These are phyloP conservation scores for Drosophila tanythrix DNA, from an alignment of 2,888 invertebrate genomes.

Conservation along the genomic window DNA sequence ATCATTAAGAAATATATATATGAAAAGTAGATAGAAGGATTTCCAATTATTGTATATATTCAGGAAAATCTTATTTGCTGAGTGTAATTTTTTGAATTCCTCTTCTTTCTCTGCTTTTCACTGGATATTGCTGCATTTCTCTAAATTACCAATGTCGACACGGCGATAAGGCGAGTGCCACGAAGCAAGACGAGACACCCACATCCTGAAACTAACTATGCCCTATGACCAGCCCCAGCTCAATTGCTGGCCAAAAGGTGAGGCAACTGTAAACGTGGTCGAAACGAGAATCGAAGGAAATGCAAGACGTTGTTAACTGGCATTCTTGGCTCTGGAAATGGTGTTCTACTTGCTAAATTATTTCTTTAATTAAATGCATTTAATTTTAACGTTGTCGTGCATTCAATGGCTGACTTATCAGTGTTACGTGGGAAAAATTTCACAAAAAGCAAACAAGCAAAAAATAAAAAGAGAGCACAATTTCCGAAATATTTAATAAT, in stretches of 20 bases:
- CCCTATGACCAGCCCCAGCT: constrained; percentile 18
- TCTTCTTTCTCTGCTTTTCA: not conserved
- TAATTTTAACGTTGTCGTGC: constrained; percentile 65
- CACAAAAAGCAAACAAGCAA: not conserved
- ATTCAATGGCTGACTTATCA: constrained; percentile 52
- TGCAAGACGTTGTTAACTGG: constrained; percentile 30
- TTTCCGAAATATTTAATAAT: constrained; percentile 19
- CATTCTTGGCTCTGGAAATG: constrained; percentile 48
- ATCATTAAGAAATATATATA: not conserved
- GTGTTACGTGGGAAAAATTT: constrained; percentile 23
- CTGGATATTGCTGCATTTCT: constrained; percentile 26
- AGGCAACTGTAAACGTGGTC: constrained; percentile 28
- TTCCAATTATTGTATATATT: not conserved
- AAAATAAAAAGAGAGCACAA: not conserved
- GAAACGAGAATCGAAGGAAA: constrained; percentile 39
- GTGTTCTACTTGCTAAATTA: constrained; percentile 57
- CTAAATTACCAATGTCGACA: constrained; percentile 74
- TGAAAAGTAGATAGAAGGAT: not conserved
- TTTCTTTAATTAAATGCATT: constrained; percentile 75
- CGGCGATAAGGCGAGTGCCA: constrained; percentile 60
- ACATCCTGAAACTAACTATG: constrained; percentile 62
- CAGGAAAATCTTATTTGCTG: not conserved
- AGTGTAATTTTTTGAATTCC: not conserved
- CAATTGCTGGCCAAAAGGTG: constrained; percentile 50
- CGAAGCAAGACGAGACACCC: constrained; percentile 35